These are phyloP conservation scores for Caenorhabditis plicata DNA, from an alignment of 2,888 invertebrate genomes.

Conservation along the genomic window DNA sequence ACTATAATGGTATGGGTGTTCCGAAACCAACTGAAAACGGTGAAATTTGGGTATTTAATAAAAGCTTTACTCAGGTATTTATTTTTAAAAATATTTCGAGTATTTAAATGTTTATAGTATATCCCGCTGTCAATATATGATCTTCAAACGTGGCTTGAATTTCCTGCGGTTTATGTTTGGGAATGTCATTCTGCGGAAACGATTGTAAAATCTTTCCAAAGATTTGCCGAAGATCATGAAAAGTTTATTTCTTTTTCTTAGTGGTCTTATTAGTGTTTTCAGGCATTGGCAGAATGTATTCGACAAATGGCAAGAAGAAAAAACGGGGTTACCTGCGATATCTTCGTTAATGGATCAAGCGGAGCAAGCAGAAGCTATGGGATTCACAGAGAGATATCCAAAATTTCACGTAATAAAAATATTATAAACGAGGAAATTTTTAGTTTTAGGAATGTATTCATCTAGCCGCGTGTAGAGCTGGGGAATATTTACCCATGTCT, in stretches of 20 bases:
- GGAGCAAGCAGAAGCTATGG: slow-evolving; percentile 27
- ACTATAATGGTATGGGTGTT: slow-evolving; percentile 99
- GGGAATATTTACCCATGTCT: slow-evolving; percentile 86
- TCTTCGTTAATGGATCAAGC: slow-evolving; percentile 29
- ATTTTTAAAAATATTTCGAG: background rate
- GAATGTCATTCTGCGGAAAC: slow-evolving; percentile 98
- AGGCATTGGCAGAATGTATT: slow-evolving; percentile 27
- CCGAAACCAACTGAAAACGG: slow-evolving; percentile 96
- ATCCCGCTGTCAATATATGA: slow-evolving; percentile 97
- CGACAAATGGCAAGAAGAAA: slow-evolving; percentile 27
- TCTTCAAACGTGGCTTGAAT: slow-evolving; percentile 98
- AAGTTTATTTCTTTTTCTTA: slow-evolving; percentile 11
- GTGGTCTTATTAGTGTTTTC: background rate
- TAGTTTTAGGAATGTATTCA: slow-evolving; percentile 78
- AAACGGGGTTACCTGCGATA: slow-evolving; percentile 18
- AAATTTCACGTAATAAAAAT: slow-evolving; percentile 22
- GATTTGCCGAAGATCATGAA: slow-evolving; percentile 85
- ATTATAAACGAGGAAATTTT: background rate
- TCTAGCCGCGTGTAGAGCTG: slow-evolving; percentile 89
- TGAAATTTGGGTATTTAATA: slow-evolving; percentile 84
- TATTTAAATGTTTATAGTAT: slow-evolving; percentile 73
- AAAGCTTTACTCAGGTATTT: slow-evolving; percentile 77
- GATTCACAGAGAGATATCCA: slow-evolving; percentile 33
- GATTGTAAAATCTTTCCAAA: slow-evolving; percentile 79
- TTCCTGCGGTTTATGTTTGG: slow-evolving; percentile 97